Percentiles rank a stretch among this genome's conserved stretches.
Conservation (phyloP, 2,888 invertebrate genomes). For the Andrena haemorrhoa region DNA sequence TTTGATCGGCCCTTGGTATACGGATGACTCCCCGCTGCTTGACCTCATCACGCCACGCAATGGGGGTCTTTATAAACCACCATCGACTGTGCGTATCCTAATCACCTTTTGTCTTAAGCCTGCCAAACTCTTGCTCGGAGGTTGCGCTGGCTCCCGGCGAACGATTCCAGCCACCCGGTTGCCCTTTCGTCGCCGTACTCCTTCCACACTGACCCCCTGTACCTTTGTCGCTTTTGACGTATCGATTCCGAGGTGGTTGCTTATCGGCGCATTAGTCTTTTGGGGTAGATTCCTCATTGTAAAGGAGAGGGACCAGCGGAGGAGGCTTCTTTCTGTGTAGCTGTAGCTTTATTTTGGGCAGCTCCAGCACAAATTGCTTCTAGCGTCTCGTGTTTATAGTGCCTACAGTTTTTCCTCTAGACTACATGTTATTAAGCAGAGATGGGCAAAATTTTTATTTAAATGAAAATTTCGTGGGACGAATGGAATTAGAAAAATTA, state of each 20-base stretch:
- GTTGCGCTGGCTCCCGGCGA: constrained; percentile 24
- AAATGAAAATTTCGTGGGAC: too few relatives aligned
- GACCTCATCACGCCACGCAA: constrained; percentile 84
- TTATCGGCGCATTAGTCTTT: neutral
- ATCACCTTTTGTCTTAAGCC: constrained; percentile 82
- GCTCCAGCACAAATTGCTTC: too few relatives aligned
- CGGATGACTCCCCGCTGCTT: constrained; percentile 83
- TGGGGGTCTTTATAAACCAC: constrained; percentile 83
- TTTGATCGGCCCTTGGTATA: constrained; percentile 81
- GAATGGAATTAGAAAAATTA: too few relatives aligned
- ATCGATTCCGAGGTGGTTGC: neutral
- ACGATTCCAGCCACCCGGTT: constrained; percentile 25
- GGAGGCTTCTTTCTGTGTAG: neutral
- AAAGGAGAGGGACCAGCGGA: neutral
- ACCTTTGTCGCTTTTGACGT: neutral
- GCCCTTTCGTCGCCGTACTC: constrained; percentile 26
- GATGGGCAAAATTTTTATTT: too few relatives aligned
- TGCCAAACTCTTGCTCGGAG: constrained; percentile 71
- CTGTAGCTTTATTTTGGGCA: neutral
- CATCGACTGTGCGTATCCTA: constrained; percentile 80
- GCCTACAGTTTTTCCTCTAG: too few relatives aligned
- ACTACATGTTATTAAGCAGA: too few relatives aligned
- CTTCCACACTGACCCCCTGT: neutral
- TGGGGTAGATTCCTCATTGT: neutral
- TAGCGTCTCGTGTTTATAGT: too few relatives aligned